Evolutionary conservation across 1,140 invertebrate genomes (phyloP).

Genomic region (Drosophila chauvacae): DNA sequence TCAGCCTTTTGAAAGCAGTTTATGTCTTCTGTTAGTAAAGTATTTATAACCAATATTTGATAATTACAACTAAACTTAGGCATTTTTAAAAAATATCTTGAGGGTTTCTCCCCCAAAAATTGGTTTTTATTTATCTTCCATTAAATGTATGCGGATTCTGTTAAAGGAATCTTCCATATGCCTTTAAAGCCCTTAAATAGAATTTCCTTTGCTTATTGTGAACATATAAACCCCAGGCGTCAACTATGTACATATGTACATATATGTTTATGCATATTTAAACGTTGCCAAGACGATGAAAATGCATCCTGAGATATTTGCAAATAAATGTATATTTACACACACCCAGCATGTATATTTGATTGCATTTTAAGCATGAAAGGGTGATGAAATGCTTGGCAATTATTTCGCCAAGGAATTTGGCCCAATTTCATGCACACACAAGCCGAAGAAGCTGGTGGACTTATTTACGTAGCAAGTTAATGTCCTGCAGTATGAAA

Average conservation of each 20-base stretch:
- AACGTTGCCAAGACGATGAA: neutral
- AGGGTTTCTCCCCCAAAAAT: neutral
- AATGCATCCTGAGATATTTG: neutral
- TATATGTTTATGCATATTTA: neutral
- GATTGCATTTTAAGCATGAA: conserved; percentile 18
- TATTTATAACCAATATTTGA: neutral
- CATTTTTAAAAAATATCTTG: too few relatives aligned
- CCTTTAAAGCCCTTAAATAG: neutral
- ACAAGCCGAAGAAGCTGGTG: neutral
- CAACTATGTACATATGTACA: neutral
- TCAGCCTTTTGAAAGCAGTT: neutral
- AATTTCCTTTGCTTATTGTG: too few relatives aligned
- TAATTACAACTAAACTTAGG: neutral
- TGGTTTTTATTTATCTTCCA: neutral
- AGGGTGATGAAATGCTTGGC: conserved; percentile 13
- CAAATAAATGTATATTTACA: conserved; percentile 12
- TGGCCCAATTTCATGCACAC: neutral
- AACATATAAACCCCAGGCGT: neutral
- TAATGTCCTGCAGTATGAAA: conserved; percentile 18
- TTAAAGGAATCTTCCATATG: too few relatives aligned
- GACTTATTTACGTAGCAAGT: conserved; percentile 18
- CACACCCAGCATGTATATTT: conserved; percentile 27
- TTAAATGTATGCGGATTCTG: neutral
- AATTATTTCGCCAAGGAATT: conserved; percentile 15
- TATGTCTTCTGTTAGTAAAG: neutral